Base-by-base conservation (phyloP, 2,888 invertebrate genomes). In the Lysandra bellargus region DNA sequence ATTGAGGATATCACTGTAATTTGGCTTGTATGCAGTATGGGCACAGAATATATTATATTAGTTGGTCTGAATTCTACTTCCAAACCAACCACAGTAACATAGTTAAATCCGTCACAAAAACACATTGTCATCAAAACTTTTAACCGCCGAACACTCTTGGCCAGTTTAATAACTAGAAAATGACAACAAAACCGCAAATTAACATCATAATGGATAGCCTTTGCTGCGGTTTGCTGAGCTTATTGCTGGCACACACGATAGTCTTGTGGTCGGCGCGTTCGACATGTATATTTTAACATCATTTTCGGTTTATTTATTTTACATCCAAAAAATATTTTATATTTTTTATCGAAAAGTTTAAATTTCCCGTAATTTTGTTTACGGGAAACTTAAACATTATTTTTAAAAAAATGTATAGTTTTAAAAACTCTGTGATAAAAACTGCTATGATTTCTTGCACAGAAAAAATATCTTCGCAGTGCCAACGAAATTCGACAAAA, bases 161-260 rank as follows among this genome's bases (percentile, higher is more conserved):
- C 23, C 49, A 44, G 4, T 30, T 57, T 57, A 33, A 57, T 57
- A 33, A 33, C 57, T 60, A 60, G 57, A 74, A 74, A 30, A 79
- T 60, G 14, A 37, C 37, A 73, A 76, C 76, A 74, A 37, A 74
- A 78, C 78, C 73, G 73, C 74, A 74, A 79, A 79, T 79, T 79
- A 79, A 74, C 79, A 60, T 60, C 44, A 60, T 73, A 79, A 79
- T 79, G 79, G 60, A 79, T 79, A 60, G 73, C 79, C 79, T 79
- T 79, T 79, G 79, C 40, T 74, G 79, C 60, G 79, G 79, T 60
- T 74, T 44, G 60, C 37, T 53, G 37, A 79, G 53, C 74, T 57
- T 60, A 60, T 60, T 79, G 74, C 44, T 74, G 73, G 75, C 75
- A 49, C 44, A 76, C 30, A 76, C 76, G 12, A 33, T 33, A 53